Conservation (phyloP, 2,113 vertebrate species). For the Microtus pennsylvanicus region DNA sequence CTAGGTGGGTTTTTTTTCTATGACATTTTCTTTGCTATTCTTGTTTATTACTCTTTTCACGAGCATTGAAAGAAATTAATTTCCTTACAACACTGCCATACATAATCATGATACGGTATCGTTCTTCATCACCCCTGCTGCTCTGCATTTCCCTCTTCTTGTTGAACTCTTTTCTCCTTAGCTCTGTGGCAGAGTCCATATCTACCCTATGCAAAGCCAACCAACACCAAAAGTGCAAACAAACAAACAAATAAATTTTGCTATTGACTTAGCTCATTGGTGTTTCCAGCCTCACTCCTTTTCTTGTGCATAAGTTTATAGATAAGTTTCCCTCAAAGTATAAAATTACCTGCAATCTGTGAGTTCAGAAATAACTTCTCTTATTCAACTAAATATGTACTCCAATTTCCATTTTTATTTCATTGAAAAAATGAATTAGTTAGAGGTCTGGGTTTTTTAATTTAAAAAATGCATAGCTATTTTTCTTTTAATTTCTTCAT, state of each 20-base stretch:
- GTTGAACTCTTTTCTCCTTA: neutral
- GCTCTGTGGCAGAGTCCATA: no score
- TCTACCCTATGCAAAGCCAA: neutral
- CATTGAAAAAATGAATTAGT: neutral
- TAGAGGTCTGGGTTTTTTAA: neutral
- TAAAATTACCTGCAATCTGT: neutral
- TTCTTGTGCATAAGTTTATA: neutral
- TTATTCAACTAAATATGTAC: neutral
- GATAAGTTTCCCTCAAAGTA: neutral
- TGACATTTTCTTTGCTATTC: neutral
- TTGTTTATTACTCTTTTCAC: neutral
- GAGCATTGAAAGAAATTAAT: neutral
- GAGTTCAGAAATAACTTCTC: neutral
- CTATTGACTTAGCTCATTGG: neutral
- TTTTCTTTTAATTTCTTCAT: neutral
- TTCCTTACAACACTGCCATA: neutral
- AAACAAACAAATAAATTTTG: neutral
- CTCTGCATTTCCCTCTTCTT: neutral
- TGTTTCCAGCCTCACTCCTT: neutral
- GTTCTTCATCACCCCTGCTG: neutral
- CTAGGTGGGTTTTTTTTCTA: neutral
- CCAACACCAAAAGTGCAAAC: neutral
- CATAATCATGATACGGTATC: neutral
- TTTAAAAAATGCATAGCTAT: neutral
- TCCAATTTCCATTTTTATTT: conserved; percentile 4